Conservation (phyloP, 2,888 invertebrate species). For the Drosophila subquinaria region DNA sequence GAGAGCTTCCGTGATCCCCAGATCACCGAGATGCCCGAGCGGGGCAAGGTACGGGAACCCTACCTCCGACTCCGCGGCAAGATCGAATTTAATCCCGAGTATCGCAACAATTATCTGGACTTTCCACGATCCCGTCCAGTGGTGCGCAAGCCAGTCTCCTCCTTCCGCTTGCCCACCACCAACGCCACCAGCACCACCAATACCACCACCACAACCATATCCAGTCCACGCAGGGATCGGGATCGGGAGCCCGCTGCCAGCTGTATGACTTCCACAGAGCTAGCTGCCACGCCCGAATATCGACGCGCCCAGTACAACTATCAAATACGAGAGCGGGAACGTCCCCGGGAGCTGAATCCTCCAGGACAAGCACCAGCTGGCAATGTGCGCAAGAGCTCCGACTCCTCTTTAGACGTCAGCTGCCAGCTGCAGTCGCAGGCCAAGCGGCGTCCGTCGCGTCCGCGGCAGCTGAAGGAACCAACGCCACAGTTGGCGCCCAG, state of each 20-base stretch:
- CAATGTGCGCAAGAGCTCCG: conserved; percentile 62
- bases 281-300: conserved; percentile 84
- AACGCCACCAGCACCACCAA: conserved; percentile 21
- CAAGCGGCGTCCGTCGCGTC: conserved; percentile 52
- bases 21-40: conserved; percentile 84
- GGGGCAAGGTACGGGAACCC: conserved; percentile 84
- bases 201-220: conserved; percentile 13
- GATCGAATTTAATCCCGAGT: conserved; percentile 85
- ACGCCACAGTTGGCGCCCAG: conserved; percentile 40
- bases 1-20: conserved; percentile 85
- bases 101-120: conserved; percentile 84
- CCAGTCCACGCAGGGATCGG: conserved; percentile 30
- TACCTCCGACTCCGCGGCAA: conserved; percentile 84
- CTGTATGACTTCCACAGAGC: conserved; percentile 60
- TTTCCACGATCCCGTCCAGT: conserved; percentile 85
- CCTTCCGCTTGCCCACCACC: conserved; percentile 82
- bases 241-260: conserved; percentile 47
- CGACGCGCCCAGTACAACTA: conserved; percentile 84
- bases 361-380: conserved; percentile 22
- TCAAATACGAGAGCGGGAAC: conserved; percentile 81
- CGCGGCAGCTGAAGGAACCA: conserved; percentile 51
- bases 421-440: conserved; percentile 50
- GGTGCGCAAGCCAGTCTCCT: conserved; percentile 83
- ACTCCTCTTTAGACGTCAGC: conserved; percentile 58
- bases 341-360: conserved; percentile 48